A percentile compares a stretch with the other conserved stretches of the same genome.
These are phyloP conservation scores for Tetropium fuscum DNA, from an alignment of 2,888 invertebrate genomes.

Conservation along the genomic window DNA sequence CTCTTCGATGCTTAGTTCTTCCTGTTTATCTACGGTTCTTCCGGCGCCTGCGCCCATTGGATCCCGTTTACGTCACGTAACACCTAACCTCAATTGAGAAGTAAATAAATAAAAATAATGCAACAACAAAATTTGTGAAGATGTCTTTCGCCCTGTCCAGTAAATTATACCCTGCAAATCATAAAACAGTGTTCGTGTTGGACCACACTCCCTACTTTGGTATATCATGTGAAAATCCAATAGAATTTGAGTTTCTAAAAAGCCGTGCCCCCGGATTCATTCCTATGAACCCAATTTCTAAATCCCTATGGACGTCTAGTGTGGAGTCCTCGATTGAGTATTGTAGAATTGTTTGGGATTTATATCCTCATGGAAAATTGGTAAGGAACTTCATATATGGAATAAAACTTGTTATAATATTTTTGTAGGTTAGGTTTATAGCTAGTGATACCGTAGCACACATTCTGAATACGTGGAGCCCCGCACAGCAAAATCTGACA, in stretches of 20 bases:
- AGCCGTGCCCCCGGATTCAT: conserved; percentile 78
- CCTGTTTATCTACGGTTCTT: too few relatives aligned
- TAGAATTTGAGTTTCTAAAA: conserved; percentile 86
- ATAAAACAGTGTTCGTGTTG: conserved; percentile 96
- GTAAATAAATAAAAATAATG: not conserved
- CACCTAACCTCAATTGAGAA: not conserved
- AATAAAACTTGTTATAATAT: not conserved
- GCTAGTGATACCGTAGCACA: conserved; percentile 90
- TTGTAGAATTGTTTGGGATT: conserved; percentile 95
- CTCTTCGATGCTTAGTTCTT: too few relatives aligned
- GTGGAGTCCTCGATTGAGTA: conserved; percentile 97
- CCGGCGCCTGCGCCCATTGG: too few relatives aligned
- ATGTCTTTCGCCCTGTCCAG: conserved; percentile 42
- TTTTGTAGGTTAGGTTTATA: conserved; percentile 80
- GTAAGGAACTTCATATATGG: conserved; percentile 66
- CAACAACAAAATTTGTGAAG: conserved; percentile 3
- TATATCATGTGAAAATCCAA: conserved; percentile 82
- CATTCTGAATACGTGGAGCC: conserved; percentile 87
- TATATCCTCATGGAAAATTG: conserved; percentile 92
- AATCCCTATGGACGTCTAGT: conserved; percentile 96
- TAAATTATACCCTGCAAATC: conserved; percentile 68
- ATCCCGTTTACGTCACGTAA: too few relatives aligned
- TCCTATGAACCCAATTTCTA: conserved; percentile 86
- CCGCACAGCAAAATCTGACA: conserved; percentile 85
- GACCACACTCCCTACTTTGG: conserved; percentile 95